Evolutionary conservation across 2,797 vertebrate genomes (phyloP).

Genomic region (Hirundo rustica): DNA sequence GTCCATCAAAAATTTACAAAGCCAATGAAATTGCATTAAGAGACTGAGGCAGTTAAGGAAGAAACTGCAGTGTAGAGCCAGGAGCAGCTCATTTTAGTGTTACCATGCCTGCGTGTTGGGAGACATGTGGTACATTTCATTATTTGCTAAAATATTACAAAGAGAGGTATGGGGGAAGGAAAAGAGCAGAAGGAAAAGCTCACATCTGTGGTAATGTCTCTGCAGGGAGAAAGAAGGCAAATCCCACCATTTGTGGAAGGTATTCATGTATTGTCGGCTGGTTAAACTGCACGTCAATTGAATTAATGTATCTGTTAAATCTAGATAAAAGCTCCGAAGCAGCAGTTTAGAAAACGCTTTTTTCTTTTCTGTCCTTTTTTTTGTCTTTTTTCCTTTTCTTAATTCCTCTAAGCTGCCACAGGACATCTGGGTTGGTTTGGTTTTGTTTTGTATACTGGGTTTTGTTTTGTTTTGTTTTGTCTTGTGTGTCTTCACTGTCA

Average conservation of each 20-base stretch:
- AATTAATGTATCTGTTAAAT: slow-evolving; percentile 58
- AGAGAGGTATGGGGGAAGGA: background rate
- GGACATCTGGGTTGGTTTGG: slow-evolving; percentile 17
- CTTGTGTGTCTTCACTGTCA: background rate
- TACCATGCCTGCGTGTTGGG: background rate
- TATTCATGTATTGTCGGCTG: slow-evolving; percentile 41
- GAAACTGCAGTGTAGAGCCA: background rate
- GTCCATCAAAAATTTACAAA: background rate
- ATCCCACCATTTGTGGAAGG: slow-evolving; percentile 53
- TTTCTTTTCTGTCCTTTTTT: background rate
- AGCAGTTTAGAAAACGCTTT: slow-evolving; percentile 49
- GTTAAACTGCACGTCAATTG: slow-evolving; percentile 54
- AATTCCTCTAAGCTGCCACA: slow-evolving; percentile 21
- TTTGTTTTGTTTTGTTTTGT: slow-evolving; percentile 41
- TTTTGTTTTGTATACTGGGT: background rate
- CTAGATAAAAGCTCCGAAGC: slow-evolving; percentile 53
- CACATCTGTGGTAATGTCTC: slow-evolving; percentile 42
- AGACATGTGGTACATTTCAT: background rate
- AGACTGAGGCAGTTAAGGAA: background rate
- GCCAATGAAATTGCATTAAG: background rate
- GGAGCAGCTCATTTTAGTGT: background rate
- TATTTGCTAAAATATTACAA: slow-evolving; percentile 41
- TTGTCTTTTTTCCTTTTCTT: background rate
- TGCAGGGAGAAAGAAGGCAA: slow-evolving; percentile 30
- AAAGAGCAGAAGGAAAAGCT: slow-evolving; percentile 23